Percentiles rank a stretch among this genome's conserved stretches.
phyloP scores from a whole-genome alignment of 1,140 invertebrate genomes.

The Ladona fulva region DNA sequence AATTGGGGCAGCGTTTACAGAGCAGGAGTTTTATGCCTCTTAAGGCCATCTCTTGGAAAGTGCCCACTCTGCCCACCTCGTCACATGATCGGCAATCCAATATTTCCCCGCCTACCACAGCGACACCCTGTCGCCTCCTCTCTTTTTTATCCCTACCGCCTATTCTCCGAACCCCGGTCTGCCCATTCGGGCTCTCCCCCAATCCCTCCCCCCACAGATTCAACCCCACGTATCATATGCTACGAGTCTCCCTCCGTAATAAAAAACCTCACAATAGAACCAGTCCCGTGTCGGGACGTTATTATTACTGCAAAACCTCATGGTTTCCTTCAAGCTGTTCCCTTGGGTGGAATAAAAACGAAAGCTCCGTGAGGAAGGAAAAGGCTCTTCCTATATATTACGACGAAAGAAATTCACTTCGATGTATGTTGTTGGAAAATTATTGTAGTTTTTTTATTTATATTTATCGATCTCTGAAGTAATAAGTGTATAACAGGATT shows the following conservation, averaged over 20 bases:
- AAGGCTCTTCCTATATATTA: background rate
- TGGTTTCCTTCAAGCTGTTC: background rate
- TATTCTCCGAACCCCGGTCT: background rate
- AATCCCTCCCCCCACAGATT: background rate
- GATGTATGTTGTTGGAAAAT: too few relatives aligned
- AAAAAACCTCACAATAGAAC: background rate
- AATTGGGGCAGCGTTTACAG: too few relatives aligned
- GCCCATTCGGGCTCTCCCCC: background rate
- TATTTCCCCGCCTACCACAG: too few relatives aligned
- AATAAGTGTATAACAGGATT: too few relatives aligned
- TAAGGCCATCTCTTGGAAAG: too few relatives aligned
- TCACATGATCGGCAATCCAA: too few relatives aligned
- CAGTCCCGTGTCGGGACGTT: constrained; percentile 1
- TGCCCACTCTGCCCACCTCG: too few relatives aligned
- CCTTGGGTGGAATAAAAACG: background rate
- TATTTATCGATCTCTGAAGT: too few relatives aligned
- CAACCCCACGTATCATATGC: background rate
- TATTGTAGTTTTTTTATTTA: too few relatives aligned
- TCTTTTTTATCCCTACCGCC: background rate
- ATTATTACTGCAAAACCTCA: background rate
- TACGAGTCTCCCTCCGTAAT: background rate
- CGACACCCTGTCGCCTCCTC: background rate
- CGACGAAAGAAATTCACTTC: too few relatives aligned
- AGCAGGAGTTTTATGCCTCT: too few relatives aligned
- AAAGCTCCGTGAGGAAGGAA: background rate